Evolutionary conservation across 1,140 invertebrate genomes (phyloP).

Genomic region (Zaprionus vittiger): DNA sequence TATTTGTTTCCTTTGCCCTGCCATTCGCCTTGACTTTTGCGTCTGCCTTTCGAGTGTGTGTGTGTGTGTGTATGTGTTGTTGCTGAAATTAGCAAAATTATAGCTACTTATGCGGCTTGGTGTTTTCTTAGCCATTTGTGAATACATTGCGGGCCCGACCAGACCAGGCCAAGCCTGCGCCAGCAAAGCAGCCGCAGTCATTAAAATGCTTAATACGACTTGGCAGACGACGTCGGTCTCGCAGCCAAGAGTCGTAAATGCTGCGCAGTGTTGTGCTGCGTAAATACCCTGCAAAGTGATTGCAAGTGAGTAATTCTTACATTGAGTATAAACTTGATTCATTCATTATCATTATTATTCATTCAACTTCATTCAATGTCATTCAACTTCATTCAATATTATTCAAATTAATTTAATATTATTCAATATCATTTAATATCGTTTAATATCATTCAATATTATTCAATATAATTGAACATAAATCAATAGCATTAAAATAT

Average conservation of each 20-base stretch:
- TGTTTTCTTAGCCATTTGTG: constrained; percentile 50
- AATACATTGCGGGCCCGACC: constrained; percentile 35
- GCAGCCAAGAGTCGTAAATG: background rate
- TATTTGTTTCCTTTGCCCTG: constrained; percentile 5
- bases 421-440: too few relatives aligned
- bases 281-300: background rate
- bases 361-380: too few relatives aligned
- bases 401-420: too few relatives aligned
- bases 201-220: constrained; percentile 62
- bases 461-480: too few relatives aligned
- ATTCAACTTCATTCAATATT: too few relatives aligned
- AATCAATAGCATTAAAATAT: too few relatives aligned
- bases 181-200: constrained; percentile 48
- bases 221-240: constrained; percentile 21
- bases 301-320: background rate
- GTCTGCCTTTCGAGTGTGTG: background rate
- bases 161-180: constrained; percentile 2
- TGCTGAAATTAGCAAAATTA: constrained; percentile 63
- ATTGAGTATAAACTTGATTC: too few relatives aligned
- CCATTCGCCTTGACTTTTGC: constrained; percentile 29
- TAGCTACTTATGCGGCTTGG: constrained; percentile 65
- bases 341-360: too few relatives aligned
- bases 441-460: too few relatives aligned
- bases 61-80: constrained; percentile 19
- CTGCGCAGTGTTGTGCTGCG: background rate